These are phyloP conservation scores for Tinea pellionella DNA, from an alignment of 2,888 invertebrate genomes.

Conservation along the genomic window DNA sequence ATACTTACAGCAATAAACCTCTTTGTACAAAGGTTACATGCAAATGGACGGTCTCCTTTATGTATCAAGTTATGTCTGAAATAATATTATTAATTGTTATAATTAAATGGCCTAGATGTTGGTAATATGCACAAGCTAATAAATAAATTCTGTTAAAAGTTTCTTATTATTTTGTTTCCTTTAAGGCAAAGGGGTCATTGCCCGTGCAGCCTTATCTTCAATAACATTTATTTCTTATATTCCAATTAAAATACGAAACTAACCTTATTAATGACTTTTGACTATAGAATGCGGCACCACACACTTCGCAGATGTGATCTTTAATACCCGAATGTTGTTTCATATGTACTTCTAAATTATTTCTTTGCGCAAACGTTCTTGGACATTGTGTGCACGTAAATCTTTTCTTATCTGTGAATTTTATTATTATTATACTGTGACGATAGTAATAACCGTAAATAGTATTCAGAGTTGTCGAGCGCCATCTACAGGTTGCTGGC, in stretches of 20 bases:
- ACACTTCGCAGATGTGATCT: conserved; percentile 62
- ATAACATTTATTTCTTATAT: too few relatives aligned
- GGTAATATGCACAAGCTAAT: background rate
- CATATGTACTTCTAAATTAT: conserved; percentile 46
- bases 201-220: too few relatives aligned
- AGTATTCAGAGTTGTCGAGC: too few relatives aligned
- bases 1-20: conserved; percentile 61
- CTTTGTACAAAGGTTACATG: conserved; percentile 55
- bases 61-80: conserved; percentile 63
- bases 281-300: conserved; percentile 63
- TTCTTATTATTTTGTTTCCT: too few relatives aligned
- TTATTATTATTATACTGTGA: background rate
- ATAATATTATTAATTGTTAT: background rate
- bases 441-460: too few relatives aligned
- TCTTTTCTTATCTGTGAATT: conserved; percentile 52
- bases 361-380: conserved; percentile 55
- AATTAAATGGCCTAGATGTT: background rate
- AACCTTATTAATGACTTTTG: conserved; percentile 63
- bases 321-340: conserved; percentile 60
- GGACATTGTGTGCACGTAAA: conserved; percentile 56
- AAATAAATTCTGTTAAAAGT: too few relatives aligned
- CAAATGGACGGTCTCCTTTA: conserved; percentile 58
- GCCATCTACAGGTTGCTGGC: too few relatives aligned
- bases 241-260: too few relatives aligned
- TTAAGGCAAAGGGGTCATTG: too few relatives aligned